phyloP scores from a whole-genome alignment of 2,113 vertebrate genomes.

The Elephantulus edwardii region DNA sequence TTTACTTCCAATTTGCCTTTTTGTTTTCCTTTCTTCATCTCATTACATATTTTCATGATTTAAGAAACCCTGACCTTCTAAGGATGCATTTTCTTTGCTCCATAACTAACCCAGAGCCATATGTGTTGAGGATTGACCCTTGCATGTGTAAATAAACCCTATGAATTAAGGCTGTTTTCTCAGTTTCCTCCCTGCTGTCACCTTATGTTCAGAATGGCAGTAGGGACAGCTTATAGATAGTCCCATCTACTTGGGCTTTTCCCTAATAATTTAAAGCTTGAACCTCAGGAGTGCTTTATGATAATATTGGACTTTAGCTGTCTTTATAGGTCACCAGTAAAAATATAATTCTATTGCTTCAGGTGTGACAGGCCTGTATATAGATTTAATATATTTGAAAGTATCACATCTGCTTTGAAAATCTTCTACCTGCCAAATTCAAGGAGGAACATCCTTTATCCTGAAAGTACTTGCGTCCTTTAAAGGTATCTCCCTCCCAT shows the following conservation, averaged over 20 bases:
- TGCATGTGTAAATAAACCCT: background rate
- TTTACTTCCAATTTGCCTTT: constrained; percentile 28
- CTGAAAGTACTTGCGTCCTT: background rate
- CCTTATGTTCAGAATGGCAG: background rate
- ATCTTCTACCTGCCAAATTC: background rate
- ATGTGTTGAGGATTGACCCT: background rate
- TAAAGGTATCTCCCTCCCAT: no score
- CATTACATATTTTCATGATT: background rate
- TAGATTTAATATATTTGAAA: background rate
- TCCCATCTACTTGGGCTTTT: background rate
- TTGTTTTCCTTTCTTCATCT: background rate
- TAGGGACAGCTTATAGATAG: background rate
- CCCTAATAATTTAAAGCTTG: background rate
- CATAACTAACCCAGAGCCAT: background rate
- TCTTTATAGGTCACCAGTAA: background rate
- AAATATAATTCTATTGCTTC: background rate
- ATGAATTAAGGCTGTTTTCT: background rate
- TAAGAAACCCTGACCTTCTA: background rate
- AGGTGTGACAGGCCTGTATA: background rate
- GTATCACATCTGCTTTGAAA: background rate
- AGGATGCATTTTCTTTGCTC: background rate
- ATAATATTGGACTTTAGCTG: background rate
- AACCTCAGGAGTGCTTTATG: background rate
- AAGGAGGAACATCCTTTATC: background rate
- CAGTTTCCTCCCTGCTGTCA: background rate